A percentile compares a stretch with the other conserved stretches of the same genome.
phyloP scores from a whole-genome alignment of 2,113 vertebrate species.

The Muntiacus muntjak region DNA sequence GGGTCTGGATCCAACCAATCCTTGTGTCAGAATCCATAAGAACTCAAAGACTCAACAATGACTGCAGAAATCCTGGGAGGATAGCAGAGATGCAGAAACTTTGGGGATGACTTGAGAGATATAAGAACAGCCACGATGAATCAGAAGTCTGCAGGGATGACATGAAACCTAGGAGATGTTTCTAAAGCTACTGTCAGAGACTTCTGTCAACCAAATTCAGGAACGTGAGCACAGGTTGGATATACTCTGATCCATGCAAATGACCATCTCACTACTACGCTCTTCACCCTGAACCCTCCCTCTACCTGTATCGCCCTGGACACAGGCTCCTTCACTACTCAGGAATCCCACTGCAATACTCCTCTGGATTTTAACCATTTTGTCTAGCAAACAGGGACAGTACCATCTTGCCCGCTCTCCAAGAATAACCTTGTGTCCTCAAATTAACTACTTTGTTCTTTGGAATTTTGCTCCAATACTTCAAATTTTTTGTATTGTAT shows the following conservation, averaged over 20 bases:
- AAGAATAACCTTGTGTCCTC: not conserved
- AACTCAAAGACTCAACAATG: not conserved
- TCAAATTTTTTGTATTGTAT: not conserved
- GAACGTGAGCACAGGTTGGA: accelerated
- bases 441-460: not conserved
- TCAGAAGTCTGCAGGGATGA: not conserved
- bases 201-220: not conserved
- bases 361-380: not conserved
- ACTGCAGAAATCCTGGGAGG: not conserved
- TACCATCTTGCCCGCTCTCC: not conserved
- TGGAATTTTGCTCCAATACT: not conserved
- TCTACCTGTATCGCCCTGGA: not conserved
- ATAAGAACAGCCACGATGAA: not conserved
- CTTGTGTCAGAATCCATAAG: not conserved
- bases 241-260: not conserved
- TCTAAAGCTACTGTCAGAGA: not conserved
- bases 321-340: not conserved
- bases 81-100: not conserved
- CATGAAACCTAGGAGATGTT: not conserved
- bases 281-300: not conserved
- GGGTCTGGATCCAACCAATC: not conserved
- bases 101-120: not conserved
- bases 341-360: not conserved
- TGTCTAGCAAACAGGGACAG: not conserved
- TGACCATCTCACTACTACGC: not conserved